Evolutionary conservation across 2,113 vertebrate genomes (phyloP), one percentile per base, ranked within the genome.

Genomic region (Barnardius zonarius): DNA sequence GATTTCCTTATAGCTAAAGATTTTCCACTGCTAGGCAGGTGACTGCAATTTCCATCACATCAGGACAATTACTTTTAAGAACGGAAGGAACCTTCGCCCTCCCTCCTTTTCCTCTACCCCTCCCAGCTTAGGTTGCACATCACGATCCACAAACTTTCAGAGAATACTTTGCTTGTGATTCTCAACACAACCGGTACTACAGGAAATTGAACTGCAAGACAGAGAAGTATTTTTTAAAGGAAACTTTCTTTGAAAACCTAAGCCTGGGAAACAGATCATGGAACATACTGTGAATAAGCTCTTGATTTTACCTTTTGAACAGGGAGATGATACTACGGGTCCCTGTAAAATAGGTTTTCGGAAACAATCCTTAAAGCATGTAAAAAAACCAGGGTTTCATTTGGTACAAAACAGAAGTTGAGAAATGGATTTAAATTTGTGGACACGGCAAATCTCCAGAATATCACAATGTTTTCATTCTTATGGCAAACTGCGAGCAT

Each of bases 171-270:
- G 73, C 88, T 95, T 94, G 83, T 86, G 96, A 94, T 91, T 97
- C 90, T 94, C 93, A 88, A 59, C 83, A 87, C 83, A 93, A 96
- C 89, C 94, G 59, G 90, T 91, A 91, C 88, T 78, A 95, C 96
- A 97, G 97, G 97, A 98, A 98, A 98, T 97, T 97, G 96, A 96
- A 96, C 92, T 96, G 94, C 95, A 97, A 95, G 95, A 93, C 92
- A 96, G 92, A 96, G 73, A 85, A 86, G 73, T 57, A 80, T 86
- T 96, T 95, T 94, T 85, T 79, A 96, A 97, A 97, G 95, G 93
- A 96, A 97, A 83, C 76, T 93, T 52, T 81, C 95, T 97, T 96
- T 67, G 43, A 85, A 97, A 96, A 93, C 44, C 43, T 49, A 86
- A 91, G 92, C 83, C 96, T 98, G 97, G 95, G 84, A 97, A 98